Base-by-base conservation (phyloP, 2,113 vertebrate genomes). In the Stigmatopora argus region DNA sequence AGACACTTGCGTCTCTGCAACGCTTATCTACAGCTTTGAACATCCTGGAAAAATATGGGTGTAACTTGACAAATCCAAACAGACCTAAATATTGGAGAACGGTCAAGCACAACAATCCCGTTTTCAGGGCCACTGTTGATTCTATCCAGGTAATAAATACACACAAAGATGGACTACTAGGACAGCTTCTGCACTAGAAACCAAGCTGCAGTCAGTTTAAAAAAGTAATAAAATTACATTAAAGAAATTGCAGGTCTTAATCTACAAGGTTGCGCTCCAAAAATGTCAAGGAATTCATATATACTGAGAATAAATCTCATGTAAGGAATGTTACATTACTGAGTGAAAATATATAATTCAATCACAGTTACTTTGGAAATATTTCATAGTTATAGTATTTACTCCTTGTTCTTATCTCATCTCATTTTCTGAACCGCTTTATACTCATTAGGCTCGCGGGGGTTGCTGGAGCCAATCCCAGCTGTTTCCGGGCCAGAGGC, bases 31-130 rank as follows among this genome's bases (percentile, higher is more conserved):
- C 93, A 6, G 94, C 93, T 0, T 75, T 96, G 66, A 94, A 94
- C 80, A 95, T 96, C 67, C 80, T 96, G 70, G 94, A 96, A 78
- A 96, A 96, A 78, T 96, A 96, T 6, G 94, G 94, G 48, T 94
- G 92, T 62, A 96, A 96, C 73, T 74, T 96, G 18, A 91, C 94
- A 9, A 92, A 89, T 74, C 87, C 90, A 10, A 92, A 87, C 84
- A 85, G 93, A 49, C 94, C 94, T 0, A 92, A 91, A 53, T 96
- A 89, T 81, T 96, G 94, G 94, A 92, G 93, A 26, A 93, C 90
- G 0, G 94, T 96, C 64, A 96, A 96, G 69, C 93, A 94, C 87
- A 95, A 96, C 79, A 96, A 96, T 75, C 94, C 93, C 0, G 94
- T 95, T 23, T 96, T 96, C 83, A 92, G 89, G 51, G 91, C 90